These are phyloP conservation scores for Cynaeus angustus DNA, from an alignment of 2,888 invertebrate species.

Conservation along the genomic window DNA sequence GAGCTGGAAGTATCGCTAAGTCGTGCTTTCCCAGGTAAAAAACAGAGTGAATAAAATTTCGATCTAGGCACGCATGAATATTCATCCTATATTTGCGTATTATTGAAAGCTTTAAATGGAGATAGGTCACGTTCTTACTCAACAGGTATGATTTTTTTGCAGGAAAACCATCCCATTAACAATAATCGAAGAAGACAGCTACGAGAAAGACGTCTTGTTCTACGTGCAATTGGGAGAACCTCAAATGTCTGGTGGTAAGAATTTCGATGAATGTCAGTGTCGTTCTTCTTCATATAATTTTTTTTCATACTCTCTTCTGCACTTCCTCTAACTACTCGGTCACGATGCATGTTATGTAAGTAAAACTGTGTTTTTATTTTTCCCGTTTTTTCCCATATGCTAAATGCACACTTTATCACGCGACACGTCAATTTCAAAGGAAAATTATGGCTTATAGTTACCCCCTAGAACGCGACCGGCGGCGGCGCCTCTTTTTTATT, in stretches of 20 bases:
- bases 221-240: conserved; percentile 95
- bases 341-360: conserved; percentile 71
- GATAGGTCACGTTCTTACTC: conserved; percentile 12
- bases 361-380: conserved; percentile 58
- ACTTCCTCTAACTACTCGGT: conserved; percentile 63
- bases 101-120: not conserved
- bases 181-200: conserved; percentile 97
- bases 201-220: conserved; percentile 96
- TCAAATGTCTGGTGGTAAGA: conserved; percentile 88
- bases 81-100: conserved; percentile 3
- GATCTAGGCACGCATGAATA: conserved; percentile 19
- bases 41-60: conserved; percentile 9
- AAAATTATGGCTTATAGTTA: conserved; percentile 7
- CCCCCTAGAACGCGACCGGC: not conserved
- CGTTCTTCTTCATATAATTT: conserved; percentile 56
- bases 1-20: not conserved
- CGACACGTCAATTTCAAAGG: conserved; percentile 1
- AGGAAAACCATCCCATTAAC: conserved; percentile 90
- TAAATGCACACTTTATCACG: conserved; percentile 34
- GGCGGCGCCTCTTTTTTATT: not conserved
- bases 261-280: conserved; percentile 52
- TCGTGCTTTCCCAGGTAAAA: conserved; percentile 14
- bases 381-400: not conserved
- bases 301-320: conserved; percentile 63
- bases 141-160: conserved; percentile 70